Evolutionary conservation across 2,797 vertebrate genomes (phyloP).

Genomic region (Darevskia mixta): DNA sequence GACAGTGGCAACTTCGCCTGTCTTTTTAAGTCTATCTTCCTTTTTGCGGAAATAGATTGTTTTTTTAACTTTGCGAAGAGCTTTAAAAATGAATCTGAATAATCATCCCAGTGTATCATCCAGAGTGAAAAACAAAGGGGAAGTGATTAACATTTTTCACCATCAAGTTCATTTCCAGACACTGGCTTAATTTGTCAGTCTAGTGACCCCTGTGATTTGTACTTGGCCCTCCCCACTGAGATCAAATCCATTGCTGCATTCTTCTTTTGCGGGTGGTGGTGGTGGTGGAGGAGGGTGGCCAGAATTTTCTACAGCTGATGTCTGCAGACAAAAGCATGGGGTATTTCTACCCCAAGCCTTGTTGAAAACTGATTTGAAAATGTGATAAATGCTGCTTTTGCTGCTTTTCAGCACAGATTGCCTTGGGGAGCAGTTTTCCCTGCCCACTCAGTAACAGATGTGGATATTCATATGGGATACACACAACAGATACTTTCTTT

Average conservation of each 20-base stretch:
- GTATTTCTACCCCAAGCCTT: not conserved
- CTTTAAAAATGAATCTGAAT: slow-evolving; percentile 18
- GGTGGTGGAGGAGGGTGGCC: not conserved
- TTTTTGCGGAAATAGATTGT: not conserved
- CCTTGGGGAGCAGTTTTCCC: not conserved
- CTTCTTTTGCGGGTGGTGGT: not conserved
- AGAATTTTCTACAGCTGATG: not conserved
- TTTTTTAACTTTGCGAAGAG: not conserved
- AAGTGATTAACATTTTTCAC: slow-evolving; percentile 38
- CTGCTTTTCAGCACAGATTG: not conserved
- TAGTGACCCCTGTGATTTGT: slow-evolving; percentile 9
- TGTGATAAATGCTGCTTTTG: not conserved
- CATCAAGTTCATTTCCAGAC: slow-evolving; percentile 1
- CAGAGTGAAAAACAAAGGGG: slow-evolving; percentile 19
- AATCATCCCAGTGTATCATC: slow-evolving; percentile 56
- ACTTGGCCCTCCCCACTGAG: not conserved
- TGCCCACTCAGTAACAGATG: not conserved
- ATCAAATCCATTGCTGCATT: slow-evolving; percentile 41
- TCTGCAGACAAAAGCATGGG: not conserved
- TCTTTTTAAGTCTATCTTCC: not conserved
- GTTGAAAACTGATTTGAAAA: not conserved
- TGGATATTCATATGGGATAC: not conserved
- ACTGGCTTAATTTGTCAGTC: not conserved
- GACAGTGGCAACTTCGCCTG: not conserved
- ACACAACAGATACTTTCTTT: not conserved